These are phyloP conservation scores for Magallana angulata DNA, from an alignment of 1,140 invertebrate species.

Conservation along the genomic window DNA sequence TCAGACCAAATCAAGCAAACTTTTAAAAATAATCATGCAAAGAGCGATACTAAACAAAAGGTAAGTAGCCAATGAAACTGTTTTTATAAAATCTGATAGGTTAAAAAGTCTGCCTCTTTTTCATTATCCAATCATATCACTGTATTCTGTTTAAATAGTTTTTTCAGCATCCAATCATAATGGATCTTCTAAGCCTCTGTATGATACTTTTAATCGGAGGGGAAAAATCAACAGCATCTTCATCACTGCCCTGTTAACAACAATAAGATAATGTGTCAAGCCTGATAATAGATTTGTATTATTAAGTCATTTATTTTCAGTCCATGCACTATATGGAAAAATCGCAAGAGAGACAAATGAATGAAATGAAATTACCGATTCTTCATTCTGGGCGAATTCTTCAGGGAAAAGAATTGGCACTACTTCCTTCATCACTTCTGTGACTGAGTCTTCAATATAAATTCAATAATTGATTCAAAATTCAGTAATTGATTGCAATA, in stretches of 20 bases:
- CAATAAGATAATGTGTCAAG: background rate
- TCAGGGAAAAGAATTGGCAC: background rate
- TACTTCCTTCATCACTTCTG: background rate
- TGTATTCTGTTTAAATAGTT: background rate
- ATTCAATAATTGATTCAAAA: no score
- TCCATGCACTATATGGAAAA: background rate
- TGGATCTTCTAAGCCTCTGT: background rate
- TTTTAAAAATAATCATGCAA: no score
- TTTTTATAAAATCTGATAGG: no score
- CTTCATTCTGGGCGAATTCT: background rate
- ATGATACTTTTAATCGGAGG: background rate
- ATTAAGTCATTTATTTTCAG: no score
- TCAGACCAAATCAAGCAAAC: no score
- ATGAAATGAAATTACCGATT: background rate
- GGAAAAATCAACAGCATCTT: conserved; percentile 14
- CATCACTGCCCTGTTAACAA: background rate
- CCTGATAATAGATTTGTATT: no score
- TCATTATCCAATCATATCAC: no score
- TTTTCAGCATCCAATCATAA: conserved; percentile 15
- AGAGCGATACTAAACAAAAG: no score
- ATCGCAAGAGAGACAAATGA: background rate
- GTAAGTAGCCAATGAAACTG: no score
- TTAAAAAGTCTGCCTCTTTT: no score
- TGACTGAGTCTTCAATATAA: background rate
- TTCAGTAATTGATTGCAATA: no score